A percentile compares a stretch with the other conserved stretches of the same genome.
These are phyloP conservation scores for Parasteatoda lunata DNA, from an alignment of 2,888 invertebrate genomes.

Conservation along the genomic window DNA sequence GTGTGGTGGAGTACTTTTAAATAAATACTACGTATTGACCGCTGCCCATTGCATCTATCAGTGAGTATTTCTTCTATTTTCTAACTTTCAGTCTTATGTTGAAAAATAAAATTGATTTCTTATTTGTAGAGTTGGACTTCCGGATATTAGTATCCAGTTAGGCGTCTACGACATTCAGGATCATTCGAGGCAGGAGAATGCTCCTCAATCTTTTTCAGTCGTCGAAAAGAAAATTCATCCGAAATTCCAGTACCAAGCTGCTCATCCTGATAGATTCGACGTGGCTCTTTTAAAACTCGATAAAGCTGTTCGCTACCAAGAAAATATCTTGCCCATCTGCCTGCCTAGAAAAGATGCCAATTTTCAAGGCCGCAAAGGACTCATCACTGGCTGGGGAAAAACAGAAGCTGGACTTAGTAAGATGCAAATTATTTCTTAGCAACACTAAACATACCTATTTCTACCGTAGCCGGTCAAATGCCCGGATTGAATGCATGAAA, in stretches of 20 bases:
- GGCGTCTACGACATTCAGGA: constrained; percentile 87
- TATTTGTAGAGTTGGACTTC: constrained; percentile 79
- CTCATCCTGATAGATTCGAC: constrained; percentile 86
- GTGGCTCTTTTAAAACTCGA: constrained; percentile 84
- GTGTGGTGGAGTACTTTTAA: constrained; percentile 87
- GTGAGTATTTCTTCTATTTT: constrained; percentile 71
- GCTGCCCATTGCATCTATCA: constrained; percentile 87
- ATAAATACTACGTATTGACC: constrained; percentile 83
- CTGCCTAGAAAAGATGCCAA: constrained; percentile 78
- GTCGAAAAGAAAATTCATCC: constrained; percentile 86
- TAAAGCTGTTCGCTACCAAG: constrained; percentile 80
- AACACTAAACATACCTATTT: too few relatives aligned
- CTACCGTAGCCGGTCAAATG: too few relatives aligned
- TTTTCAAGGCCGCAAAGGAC: constrained; percentile 78
- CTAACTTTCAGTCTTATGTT: not conserved
- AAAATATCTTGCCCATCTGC: constrained; percentile 86
- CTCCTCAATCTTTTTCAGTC: constrained; percentile 82
- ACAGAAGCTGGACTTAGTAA: constrained; percentile 78
- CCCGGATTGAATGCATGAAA: too few relatives aligned
- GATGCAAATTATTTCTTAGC: constrained; percentile 1
- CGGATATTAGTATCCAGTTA: constrained; percentile 85
- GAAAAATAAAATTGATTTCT: not conserved
- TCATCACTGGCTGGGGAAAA: constrained; percentile 90
- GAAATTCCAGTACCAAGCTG: constrained; percentile 85
- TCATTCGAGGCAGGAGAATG: constrained; percentile 79